Conservation (phyloP, 2,888 invertebrate genomes). For the Drosophila rellima region DNA sequence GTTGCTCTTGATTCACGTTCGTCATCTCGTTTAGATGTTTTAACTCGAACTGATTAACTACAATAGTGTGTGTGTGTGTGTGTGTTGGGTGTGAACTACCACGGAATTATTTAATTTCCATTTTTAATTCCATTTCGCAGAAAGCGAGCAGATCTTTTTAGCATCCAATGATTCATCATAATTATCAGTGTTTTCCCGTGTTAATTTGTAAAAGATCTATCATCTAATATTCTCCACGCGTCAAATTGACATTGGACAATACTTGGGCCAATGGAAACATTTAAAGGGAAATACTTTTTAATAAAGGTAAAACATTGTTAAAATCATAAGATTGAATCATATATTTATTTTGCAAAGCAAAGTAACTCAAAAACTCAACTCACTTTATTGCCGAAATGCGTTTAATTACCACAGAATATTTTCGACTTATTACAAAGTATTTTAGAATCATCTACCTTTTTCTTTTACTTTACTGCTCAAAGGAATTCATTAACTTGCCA, state of each 20-base stretch:
- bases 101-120: conserved; percentile 54
- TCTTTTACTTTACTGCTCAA: neutral
- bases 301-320: neutral
- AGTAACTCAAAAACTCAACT: neutral
- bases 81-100: conserved; percentile 16
- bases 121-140: conserved; percentile 50
- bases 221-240: neutral
- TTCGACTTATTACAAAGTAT: neutral
- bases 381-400: no score
- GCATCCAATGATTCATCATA: conserved; percentile 3
- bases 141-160: neutral
- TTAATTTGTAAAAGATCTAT: neutral
- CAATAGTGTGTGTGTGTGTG: neutral
- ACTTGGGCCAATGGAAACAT: neutral
- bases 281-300: neutral
- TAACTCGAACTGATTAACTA: conserved; percentile 43
- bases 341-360: neutral
- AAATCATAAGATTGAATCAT: neutral
- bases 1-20: conserved; percentile 31
- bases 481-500: neutral
- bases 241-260: neutral
- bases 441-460: neutral
- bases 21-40: conserved; percentile 28
- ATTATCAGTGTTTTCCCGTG: neutral
- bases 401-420: neutral